Percentiles rank a stretch among this genome's conserved stretches.
These are phyloP conservation scores for Herpailurus yagouaroundi DNA, from an alignment of 2,113 vertebrate species.

Conservation along the genomic window DNA sequence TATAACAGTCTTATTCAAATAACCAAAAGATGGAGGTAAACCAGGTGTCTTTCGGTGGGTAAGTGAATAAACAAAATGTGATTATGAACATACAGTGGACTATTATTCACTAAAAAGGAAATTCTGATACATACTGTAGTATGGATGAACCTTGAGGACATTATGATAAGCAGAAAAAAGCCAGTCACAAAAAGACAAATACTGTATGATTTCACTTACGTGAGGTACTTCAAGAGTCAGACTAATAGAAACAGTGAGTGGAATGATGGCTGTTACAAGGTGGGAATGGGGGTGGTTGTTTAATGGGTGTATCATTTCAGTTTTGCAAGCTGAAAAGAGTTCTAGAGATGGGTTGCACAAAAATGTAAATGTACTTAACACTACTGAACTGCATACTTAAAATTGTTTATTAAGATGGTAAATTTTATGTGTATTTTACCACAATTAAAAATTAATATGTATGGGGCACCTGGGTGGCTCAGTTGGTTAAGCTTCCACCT, in stretches of 20 bases:
- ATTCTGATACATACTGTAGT: neutral
- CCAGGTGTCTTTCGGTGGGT: neutral
- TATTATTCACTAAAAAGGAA: neutral
- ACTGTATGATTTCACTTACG: neutral
- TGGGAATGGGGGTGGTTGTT: neutral
- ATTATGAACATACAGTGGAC: neutral
- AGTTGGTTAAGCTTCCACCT: too few species aligned
- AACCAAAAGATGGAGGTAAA: neutral
- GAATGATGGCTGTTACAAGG: neutral
- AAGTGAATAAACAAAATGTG: neutral
- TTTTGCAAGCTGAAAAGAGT: neutral
- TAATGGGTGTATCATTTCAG: neutral
- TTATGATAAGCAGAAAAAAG: neutral
- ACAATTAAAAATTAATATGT: neutral
- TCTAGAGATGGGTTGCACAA: neutral
- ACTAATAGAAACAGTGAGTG: neutral
- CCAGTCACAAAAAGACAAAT: neutral
- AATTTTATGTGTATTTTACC: constrained; percentile 11
- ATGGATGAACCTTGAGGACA: neutral
- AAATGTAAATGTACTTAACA: neutral
- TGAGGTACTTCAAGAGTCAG: neutral
- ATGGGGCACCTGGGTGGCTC: neutral
- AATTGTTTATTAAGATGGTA: neutral
- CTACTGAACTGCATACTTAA: neutral
- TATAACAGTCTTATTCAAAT: neutral